Evolutionary conservation across 2,113 vertebrate genomes (phyloP), one percentile per base, ranked within the genome.

Genomic region (Sinocyclocheilus anophthalmus): DNA sequence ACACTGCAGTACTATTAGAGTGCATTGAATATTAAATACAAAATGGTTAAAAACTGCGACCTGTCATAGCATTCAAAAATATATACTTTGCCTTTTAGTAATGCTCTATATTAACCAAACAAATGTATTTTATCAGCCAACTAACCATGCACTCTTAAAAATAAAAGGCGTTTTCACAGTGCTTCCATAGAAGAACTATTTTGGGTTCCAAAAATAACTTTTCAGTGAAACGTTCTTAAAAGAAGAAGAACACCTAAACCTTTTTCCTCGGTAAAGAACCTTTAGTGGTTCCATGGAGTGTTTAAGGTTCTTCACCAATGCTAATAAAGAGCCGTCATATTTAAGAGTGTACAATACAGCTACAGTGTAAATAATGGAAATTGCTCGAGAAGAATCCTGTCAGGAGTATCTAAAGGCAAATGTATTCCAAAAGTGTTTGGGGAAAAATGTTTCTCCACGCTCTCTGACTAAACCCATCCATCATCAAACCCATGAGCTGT

Each of bases 401-500:
- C 50, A 37, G 48, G 18, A 33, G 22, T 13, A 30, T 61, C 33
- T 5, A 14, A 79, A 79, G 48, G 30, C 37, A 72, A 57, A 78
- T 65, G n/a, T 73, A 22, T 57, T 26, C 26, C 4, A 77, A 42
- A 85, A 77, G 57, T 30, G 24, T 59, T 13, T 77, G 78, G 39
- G 55, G 59, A 2, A 48, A 84, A 73, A 39, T 14, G n/a, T 67
- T 76, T 70, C 30, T 50, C n/a, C 50, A 77, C 37, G 50, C 33
- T 16, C 48, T 6, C 63, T 57, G 24, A n/a, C 70, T 76, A 61
- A 84, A 84, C 37, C 77, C 42, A 87, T 80, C 82, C 14, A 80
- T 87, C 81, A 80, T 57, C 76, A 73, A 18, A 12, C 81, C 30
- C 76, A 87, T 63, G 73, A 85, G 73, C 73, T 77, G 10, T 1